Base-by-base conservation (phyloP, 2,797 vertebrate species). In the Alfaro cultratus region DNA sequence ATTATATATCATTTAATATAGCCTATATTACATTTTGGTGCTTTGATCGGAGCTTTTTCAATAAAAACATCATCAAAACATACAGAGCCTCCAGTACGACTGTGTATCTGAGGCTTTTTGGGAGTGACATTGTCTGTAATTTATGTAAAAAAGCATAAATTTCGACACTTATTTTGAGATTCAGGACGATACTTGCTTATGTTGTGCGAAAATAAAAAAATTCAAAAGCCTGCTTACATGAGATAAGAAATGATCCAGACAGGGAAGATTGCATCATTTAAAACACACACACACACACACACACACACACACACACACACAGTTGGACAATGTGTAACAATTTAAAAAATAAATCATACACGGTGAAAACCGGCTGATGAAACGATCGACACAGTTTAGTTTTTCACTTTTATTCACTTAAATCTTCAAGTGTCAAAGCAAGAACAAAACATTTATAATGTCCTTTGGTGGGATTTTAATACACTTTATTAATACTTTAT, bases 391-490 rank as follows among this genome's bases (percentile, higher is more conserved):
- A 74, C 83, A 5, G 39, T 68, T 82, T 78, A 9, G 95, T 97
- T 97, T 96, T 91, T 91, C 96, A 97, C 96, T 96, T 96, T 97
- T 96, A 96, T 98, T 98, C 96, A 98, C 96, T 97, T 97, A 97
- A 97, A 97, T 97, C 94, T 95, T 97, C 95, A 96, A 97, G 97
- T 97, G 97, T 97, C 97, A 99, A 98, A 98, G 97, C 97, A 97
- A 98, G 97, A 97, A 97, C 97, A 98, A 98, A 99, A 99, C 98
- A 99, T 97, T 97, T 97, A 98, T 96, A 96, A 97, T 97, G 97
- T 99, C 98, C 98, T 99, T 99, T 99, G 98, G 97, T 98, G 98
- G 97, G 97, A 97, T 97, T 97, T 96, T 96, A 96, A 97, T 97
- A 99, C 97, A 98, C 96, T 96, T 94, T 95, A 96, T 94, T 97